Base-by-base conservation (phyloP, 92 coral and sea anemone species). In the Desmophyllum pertusum region DNA sequence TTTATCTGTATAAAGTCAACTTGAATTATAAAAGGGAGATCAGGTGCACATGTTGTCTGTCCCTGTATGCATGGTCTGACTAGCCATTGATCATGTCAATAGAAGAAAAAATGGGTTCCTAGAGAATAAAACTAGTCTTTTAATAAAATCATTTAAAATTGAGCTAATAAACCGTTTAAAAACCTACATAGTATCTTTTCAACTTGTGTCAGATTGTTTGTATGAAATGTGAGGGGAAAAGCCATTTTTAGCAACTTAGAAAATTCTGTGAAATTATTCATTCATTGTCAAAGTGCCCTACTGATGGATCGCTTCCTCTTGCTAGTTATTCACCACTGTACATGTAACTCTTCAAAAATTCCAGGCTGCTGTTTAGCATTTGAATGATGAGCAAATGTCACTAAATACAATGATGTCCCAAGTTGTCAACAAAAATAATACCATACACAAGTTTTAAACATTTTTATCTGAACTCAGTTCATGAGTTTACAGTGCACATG, bases 1-100 rank as follows among this genome's bases (percentile, higher is more conserved):
- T 74, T 74, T 74, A 74, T 74, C 79, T 74, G 35, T 73, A 71
- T 65, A 65, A 35, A 65, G 70, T 33, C 1, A 62, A 25, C 67
- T 30, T n/a, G n/a, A 25, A 64, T 11, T n/a, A 27, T 64, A 25
- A 7, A 30, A 64, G 37, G 70, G 25, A 52, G 17, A 17, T 21
- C n/a, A 15, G 21, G 23, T 13, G 53, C 53, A 48, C 53, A 48
- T 50, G 55, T 50, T 50, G 9, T 62, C 30, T 30, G 14, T 4
- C 14, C 53, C 21, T 13, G 18, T 17, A 3, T 48, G 18, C 19
- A 1, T 5, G 3, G 9, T 13, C 14, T 15, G 53, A 48, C 8
- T 0, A 21, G 19, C 53, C 53, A 48, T 17, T 13, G 53, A 21
- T 48, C 21, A 48, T 48, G 19, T 48, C 4, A 14, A 13, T 3